Base-by-base conservation (phyloP, 2,797 vertebrate species). In the Cossypha heuglini region DNA sequence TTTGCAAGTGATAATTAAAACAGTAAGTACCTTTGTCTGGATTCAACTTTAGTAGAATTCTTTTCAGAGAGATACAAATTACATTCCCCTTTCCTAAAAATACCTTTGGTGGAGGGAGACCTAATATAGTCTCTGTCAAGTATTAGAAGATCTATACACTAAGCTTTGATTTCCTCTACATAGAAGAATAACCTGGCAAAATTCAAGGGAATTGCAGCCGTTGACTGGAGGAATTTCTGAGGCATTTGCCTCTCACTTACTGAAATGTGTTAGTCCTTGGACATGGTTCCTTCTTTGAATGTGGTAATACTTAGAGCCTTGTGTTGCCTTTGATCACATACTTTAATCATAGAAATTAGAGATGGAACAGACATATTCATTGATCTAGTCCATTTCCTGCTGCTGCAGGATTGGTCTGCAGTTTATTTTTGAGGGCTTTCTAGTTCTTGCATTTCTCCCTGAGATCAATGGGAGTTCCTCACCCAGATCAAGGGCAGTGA, bases 311-410 rank as follows among this genome's bases (percentile, higher is more conserved):
- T 97, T 97, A 97, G 66, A 95, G 87, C 52, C 94, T 93, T 94
- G 93, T 62, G 94, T 42, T 94, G 88, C 90, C 95, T 97, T 97
- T 97, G 97, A 97, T 97, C 96, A 85, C 76, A 88, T 67, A 96
- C 89, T 97, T 97, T 97, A 97, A 96, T 97, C 93, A 96, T 66
- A 85, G 96, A 94, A 97, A 97, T 97, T 97, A 97, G 95, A 97
- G 95, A 97, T 91, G 93, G 93, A 96, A 88, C 93, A 97, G 96
- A 90, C 94, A 92, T 94, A 96, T 96, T 95, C 88, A 94, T 94
- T 93, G 86, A 96, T 96, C 89, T 95, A 92, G 51, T 95, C 93
- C 68, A 93, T 95, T 97, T 97, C 96, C 94, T 97, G 96, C 64
- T 0, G 1, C 75, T 51, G 49, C 46, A 88, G 78, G 35, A 93